Evolutionary conservation across 1,140 invertebrate species (phyloP), one percentile per base, ranked within the genome.

Genomic region (Lucilia sericata): DNA sequence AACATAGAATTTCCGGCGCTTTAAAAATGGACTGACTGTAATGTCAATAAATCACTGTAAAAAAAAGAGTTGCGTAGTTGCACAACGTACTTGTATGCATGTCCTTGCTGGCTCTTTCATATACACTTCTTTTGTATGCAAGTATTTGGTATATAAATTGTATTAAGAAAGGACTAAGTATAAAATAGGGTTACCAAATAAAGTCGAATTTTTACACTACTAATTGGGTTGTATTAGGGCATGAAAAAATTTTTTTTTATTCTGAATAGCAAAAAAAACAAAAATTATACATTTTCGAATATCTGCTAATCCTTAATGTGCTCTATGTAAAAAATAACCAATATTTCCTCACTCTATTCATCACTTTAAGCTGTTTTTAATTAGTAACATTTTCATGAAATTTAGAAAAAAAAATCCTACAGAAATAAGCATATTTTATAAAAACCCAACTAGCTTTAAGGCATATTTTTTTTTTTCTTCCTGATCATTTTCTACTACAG

Each of bases 301-400:
- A 30, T 3, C 3, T 30, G 1, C 25, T 30, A 30, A 2, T 30
- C 1, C 25, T 30, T 30, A 30, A 30, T 30, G 25, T 30, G 1
- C 25, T 30, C 25, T 30, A 2, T 30, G 3, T 30, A 3, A 30
- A 30, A 30, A 30, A 3, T 30, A 30, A 30, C 25, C 25, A 30
- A 30, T 30, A 30, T 30, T 30, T 3, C 1, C 3, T 30, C 1
- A 30, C 70, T 8, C 42, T 42, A 13, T 47, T 13, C 12, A 13
- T 49, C 8, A 83, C 49, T 75, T 85, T 85, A 85, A 85, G 84
- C 82, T 83, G 47, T 78, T 85, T 85, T 83, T 85, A 85, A 85
- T 85, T 83, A 85, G 81, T 8, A 80, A 60, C 12, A 42, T 80
- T 60, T 82, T 84, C 47, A 74, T 74, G 87, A 88, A 83, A 76